Conservation (phyloP, 2,113 vertebrate genomes). For the Phylloscopus whistleri region DNA sequence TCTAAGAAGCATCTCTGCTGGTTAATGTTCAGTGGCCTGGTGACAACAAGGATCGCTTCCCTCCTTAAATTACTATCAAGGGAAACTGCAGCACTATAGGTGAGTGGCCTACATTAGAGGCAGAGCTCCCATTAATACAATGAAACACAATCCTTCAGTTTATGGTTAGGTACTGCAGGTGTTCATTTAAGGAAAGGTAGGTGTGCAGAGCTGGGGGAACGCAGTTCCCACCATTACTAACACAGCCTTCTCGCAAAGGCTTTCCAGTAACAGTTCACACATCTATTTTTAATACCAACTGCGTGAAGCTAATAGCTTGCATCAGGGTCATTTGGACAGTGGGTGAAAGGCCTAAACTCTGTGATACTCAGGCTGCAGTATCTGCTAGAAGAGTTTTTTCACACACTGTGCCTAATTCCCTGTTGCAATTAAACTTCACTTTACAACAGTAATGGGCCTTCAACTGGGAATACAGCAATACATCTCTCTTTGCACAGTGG, state of each 20-base stretch:
- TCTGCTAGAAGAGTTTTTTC: neutral
- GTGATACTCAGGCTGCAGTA: neutral
- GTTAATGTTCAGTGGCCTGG: neutral
- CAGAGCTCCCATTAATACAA: neutral
- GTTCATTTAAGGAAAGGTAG: neutral
- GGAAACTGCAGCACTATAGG: neutral
- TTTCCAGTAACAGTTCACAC: neutral
- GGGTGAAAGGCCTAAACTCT: neutral
- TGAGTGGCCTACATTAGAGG: neutral
- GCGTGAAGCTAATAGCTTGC: neutral
- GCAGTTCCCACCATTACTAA: neutral
- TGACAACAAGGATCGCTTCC: neutral
- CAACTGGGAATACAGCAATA: neutral
- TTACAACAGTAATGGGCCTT: neutral
- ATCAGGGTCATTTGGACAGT: neutral
- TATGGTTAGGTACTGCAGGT: neutral
- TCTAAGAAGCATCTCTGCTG: neutral
- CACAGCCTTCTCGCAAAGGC: neutral
- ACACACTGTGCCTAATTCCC: neutral
- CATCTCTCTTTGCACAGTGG: neutral
- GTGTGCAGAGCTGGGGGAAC: neutral
- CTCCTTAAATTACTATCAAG: neutral
- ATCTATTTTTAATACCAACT: slow-evolving; percentile 12
- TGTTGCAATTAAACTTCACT: neutral
- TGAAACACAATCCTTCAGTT: neutral